Conservation (phyloP, 2,797 vertebrate species). For the Sebastiscus tertius region DNA sequence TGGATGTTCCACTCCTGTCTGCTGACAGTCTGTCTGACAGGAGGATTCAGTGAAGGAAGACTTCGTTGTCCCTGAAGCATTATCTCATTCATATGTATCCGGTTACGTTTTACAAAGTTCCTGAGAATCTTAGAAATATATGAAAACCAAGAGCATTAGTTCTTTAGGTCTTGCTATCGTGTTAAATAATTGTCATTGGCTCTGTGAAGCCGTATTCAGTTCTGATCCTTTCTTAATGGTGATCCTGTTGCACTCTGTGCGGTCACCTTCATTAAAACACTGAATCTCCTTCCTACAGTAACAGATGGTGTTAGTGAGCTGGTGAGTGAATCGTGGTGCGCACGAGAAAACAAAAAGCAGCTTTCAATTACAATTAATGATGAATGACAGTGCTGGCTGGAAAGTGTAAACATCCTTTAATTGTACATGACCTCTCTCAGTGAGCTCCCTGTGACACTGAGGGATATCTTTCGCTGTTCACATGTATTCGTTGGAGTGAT, state of each 20-base stretch:
- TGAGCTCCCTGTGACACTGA: background rate
- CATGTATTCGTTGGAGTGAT: background rate
- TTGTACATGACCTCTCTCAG: background rate
- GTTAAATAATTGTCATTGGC: background rate
- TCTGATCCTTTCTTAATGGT: background rate
- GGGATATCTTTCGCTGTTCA: background rate
- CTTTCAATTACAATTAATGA: conserved; percentile 19
- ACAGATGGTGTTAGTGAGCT: background rate
- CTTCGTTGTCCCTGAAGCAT: background rate
- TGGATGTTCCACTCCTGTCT: background rate
- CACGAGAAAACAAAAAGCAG: conserved; percentile 4
- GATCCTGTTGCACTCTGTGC: background rate
- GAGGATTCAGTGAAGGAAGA: background rate
- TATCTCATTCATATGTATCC: conserved; percentile 12
- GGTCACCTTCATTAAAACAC: background rate
- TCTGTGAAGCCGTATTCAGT: background rate
- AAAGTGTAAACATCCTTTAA: conserved; percentile 13
- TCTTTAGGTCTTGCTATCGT: too few species aligned
- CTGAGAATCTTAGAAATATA: background rate
- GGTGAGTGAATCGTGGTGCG: background rate
- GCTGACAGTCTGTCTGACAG: background rate
- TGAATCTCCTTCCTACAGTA: background rate
- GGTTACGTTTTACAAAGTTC: background rate
- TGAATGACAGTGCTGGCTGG: conserved; percentile 3
- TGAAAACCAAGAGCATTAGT: background rate